Percentiles rank a stretch among this genome's conserved stretches.
These are phyloP conservation scores for Meloidogyne hapla DNA, from an alignment of 1,140 invertebrate genomes.

Conservation along the genomic window DNA sequence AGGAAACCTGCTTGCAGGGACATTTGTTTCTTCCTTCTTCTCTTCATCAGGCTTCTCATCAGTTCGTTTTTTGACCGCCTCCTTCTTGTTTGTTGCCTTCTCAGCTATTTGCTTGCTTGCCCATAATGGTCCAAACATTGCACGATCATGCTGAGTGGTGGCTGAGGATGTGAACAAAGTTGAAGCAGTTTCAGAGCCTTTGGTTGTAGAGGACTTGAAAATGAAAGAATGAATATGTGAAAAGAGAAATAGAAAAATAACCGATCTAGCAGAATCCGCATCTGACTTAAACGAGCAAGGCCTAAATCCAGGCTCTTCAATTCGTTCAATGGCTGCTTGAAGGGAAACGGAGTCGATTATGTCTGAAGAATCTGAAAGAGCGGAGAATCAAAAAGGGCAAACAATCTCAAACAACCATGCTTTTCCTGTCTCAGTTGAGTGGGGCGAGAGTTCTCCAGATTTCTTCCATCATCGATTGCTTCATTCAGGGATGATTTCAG, in stretches of 20 bases:
- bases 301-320: constrained; percentile 34
- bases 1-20: background rate
- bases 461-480: constrained; percentile 11
- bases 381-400: background rate
- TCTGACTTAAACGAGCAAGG: constrained; percentile 26
- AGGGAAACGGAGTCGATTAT: constrained; percentile 18
- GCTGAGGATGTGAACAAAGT: background rate
- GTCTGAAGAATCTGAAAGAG: constrained; percentile 20
- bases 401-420: background rate
- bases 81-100: background rate
- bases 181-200: background rate
- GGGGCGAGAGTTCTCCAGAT: background rate
- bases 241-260: background rate
- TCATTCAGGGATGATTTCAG: constrained; percentile 14
- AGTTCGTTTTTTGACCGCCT: background rate
- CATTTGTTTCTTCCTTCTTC: background rate
- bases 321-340: constrained; percentile 24
- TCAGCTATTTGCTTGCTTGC: constrained; percentile 17
- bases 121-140: constrained; percentile 39
- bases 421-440: background rate
- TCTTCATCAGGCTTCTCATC: background rate
- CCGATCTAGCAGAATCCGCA: background rate
- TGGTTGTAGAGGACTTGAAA: background rate
- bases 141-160: constrained; percentile 20
- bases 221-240: background rate